Conservation (phyloP, 2,797 vertebrate species). For the Hipposideros larvatus region DNA sequence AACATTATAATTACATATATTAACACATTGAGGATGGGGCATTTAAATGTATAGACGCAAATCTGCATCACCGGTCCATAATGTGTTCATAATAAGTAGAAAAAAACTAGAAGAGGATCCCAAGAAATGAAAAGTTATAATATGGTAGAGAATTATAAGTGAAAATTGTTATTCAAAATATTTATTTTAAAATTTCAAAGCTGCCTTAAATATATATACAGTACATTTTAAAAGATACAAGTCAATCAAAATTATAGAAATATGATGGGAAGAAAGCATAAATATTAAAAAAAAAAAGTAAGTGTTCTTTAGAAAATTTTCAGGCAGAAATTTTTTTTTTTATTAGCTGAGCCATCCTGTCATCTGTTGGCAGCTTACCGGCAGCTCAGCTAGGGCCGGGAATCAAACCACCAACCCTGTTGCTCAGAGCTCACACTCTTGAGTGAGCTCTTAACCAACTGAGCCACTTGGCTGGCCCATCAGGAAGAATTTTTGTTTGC, state of each 20-base stretch:
- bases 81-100: neutral
- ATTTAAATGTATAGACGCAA: too few relatives aligned
- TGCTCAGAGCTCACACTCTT: too few relatives aligned
- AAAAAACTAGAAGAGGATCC: constrained; percentile 34
- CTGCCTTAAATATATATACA: neutral
- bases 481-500: constrained; percentile 32
- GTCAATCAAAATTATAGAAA: neutral
- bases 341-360: too few relatives aligned
- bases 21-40: too few relatives aligned
- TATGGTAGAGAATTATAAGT: constrained; percentile 10
- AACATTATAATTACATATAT: neutral
- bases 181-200: neutral
- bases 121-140: constrained; percentile 40
- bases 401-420: too few relatives aligned
- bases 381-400: too few relatives aligned
- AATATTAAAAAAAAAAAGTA: constrained; percentile 59
- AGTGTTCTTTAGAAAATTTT: constrained; percentile 38
- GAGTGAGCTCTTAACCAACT: too few relatives aligned
- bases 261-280: neutral
- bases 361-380: too few relatives aligned
- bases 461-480: neutral
- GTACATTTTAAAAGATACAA: neutral
- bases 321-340: neutral
- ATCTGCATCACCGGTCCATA: too few relatives aligned
- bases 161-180: neutral